phyloP scores from a whole-genome alignment of 1,140 invertebrate genomes.

The Calliopsis andreniformis region DNA sequence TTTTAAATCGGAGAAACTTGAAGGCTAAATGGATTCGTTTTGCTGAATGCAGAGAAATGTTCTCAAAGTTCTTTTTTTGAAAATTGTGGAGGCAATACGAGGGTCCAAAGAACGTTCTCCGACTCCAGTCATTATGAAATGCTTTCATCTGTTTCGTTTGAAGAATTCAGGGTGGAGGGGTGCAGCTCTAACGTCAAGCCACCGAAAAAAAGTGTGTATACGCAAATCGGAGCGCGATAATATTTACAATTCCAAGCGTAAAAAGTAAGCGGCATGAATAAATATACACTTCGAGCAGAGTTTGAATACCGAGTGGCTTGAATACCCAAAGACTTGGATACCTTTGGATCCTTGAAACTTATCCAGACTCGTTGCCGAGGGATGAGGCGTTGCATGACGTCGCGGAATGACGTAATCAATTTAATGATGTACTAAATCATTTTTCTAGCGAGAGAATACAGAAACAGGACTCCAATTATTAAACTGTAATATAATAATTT shows the following conservation, averaged over 20 bases:
- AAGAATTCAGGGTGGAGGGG: slow-evolving; percentile 33
- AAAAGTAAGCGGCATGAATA: slow-evolving; percentile 57
- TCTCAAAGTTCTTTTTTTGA: too few relatives aligned
- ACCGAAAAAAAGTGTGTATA: slow-evolving; percentile 49
- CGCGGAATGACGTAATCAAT: slow-evolving; percentile 1
- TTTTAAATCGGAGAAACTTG: too few relatives aligned
- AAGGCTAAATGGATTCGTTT: too few relatives aligned
- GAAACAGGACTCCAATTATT: too few relatives aligned
- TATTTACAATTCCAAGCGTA: slow-evolving; percentile 57
- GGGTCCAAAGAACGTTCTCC: background rate
- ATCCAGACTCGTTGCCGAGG: background rate
- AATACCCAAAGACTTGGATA: slow-evolving; percentile 17
- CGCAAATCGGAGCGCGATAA: slow-evolving; percentile 52
- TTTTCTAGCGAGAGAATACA: background rate
- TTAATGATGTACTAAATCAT: background rate
- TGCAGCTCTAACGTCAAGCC: slow-evolving; percentile 42
- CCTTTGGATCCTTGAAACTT: slow-evolving; percentile 11
- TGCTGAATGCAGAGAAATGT: too few relatives aligned
- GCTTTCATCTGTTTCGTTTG: slow-evolving; percentile 35
- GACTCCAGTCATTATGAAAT: slow-evolving; percentile 10
- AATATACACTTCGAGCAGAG: slow-evolving; percentile 53
- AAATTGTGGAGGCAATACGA: background rate
- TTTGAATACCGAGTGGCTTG: slow-evolving; percentile 18
- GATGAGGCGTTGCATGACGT: background rate
- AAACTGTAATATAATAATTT: too few relatives aligned